These are phyloP conservation scores for Tachina fera DNA, from an alignment of 2,888 invertebrate genomes.

Conservation along the genomic window DNA sequence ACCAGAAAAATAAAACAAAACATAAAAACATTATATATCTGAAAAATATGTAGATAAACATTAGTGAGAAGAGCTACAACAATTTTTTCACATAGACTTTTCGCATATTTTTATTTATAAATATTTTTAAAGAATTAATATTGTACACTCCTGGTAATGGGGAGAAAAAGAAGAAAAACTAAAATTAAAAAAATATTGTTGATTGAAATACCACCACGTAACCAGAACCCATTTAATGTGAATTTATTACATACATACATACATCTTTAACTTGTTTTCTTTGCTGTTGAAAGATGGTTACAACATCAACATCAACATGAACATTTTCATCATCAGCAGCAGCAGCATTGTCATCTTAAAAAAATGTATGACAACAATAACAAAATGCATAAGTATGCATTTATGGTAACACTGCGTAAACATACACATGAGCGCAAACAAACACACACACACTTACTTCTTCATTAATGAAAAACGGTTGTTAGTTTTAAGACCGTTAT, in stretches of 20 bases:
- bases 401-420: slow-evolving; percentile 7
- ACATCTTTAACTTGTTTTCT: slow-evolving; percentile 55
- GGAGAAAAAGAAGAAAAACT: neutral
- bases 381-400: slow-evolving; percentile 24
- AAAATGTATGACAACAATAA: slow-evolving; percentile 44
- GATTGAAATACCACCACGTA: slow-evolving; percentile 61
- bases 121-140: neutral
- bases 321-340: slow-evolving; percentile 49
- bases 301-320: slow-evolving; percentile 62
- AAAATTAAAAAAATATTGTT: slow-evolving; percentile 42
- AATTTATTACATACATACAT: slow-evolving; percentile 62
- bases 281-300: slow-evolving; percentile 64
- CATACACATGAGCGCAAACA: neutral
- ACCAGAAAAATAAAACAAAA: too few relatives aligned
- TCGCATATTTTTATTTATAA: too few relatives aligned
- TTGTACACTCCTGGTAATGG: slow-evolving; percentile 11
- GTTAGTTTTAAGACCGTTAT: slow-evolving; percentile 17
- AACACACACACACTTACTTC: neutral
- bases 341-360: slow-evolving; percentile 46
- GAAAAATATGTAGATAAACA: too few relatives aligned
- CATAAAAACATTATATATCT: too few relatives aligned
- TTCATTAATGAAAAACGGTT: slow-evolving; percentile 1
- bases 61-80: too few relatives aligned
- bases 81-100: too few relatives aligned
- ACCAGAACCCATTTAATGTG: slow-evolving; percentile 67